Conservation (phyloP, 1,140 invertebrate species). For the Drosophila orena region DNA sequence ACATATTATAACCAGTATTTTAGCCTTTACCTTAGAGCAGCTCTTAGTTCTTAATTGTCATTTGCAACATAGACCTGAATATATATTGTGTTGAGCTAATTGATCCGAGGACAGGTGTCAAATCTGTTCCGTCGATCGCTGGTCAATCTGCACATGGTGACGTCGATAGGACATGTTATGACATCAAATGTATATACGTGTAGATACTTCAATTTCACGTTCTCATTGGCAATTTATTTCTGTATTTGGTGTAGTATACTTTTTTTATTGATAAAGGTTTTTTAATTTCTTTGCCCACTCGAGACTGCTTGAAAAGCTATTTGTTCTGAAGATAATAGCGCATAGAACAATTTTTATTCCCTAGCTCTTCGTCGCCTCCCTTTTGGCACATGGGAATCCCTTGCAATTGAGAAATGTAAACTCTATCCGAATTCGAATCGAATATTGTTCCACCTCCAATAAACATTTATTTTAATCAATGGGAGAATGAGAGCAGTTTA, state of each 20-base stretch:
- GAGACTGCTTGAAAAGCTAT: slow-evolving; percentile 17
- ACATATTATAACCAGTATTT: too few relatives aligned
- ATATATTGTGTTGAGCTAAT: background rate
- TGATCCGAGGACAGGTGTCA: slow-evolving; percentile 4
- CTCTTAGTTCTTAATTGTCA: too few relatives aligned
- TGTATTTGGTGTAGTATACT: slow-evolving; percentile 17
- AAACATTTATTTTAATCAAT: too few relatives aligned
- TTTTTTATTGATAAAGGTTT: slow-evolving; percentile 64
- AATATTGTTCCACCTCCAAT: too few relatives aligned
- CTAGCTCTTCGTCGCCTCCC: too few relatives aligned
- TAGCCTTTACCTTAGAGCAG: too few relatives aligned
- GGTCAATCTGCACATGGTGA: slow-evolving; percentile 45
- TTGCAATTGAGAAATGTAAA: background rate
- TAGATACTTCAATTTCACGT: slow-evolving; percentile 46
- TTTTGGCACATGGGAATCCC: background rate
- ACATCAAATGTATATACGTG: slow-evolving; percentile 54
- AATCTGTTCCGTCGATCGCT: slow-evolving; percentile 15
- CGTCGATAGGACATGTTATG: slow-evolving; percentile 66
- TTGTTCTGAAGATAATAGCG: slow-evolving; percentile 14
- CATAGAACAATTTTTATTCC: slow-evolving; percentile 1
- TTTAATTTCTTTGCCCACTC: slow-evolving; percentile 40
- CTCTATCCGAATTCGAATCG: background rate
- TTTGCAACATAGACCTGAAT: background rate
- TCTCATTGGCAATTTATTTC: slow-evolving; percentile 40
- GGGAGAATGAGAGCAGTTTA: too few relatives aligned